Evolutionary conservation across 2,797 vertebrate species (phyloP), one percentile per base, ranked within the genome.

Genomic region (Liparis tanakae): DNA sequence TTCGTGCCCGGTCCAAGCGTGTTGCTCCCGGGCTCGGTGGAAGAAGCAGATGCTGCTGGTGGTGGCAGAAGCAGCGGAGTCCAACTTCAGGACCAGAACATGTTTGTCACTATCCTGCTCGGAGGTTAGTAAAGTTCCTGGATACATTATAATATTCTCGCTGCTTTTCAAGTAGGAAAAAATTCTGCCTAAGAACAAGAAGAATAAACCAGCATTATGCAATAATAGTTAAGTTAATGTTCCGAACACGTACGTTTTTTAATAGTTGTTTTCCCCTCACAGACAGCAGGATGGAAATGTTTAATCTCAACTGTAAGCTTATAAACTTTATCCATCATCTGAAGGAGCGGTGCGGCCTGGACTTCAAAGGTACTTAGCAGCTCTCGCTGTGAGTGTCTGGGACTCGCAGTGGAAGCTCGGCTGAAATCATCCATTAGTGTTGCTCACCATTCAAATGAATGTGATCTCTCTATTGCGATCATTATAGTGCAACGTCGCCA

Each of bases 281-380:
- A 94, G 93, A 94, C 3, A 67, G 56, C 82, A 87, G 64, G 80
- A 85, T 74, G 70, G 90, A 93, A 70, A 74, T 94, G 66, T 82
- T 94, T 12, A 95, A 94, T 82, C 81, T 92, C 53, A 92, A 94
- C 81, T 94, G 94, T 76, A 91, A 85, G 48, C 80, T 94, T 75
- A 84, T 93, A 12, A 83, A 93, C 87, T 94, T 94, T 66, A 83
- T 94, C 58, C 80, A 89, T 44, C 87, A 83, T 71, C 64, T 94
- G 37, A 95, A 93, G 84, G 77, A 91, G 57, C 84, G 41, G 56
- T 92, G 92, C 13, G 76, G 86, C 8, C 77, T 94, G 79, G 90
- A 93, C 34, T 67, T 68, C 1, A 81, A 82, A 88, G 93, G 94
- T 93, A 84, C 15, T 7, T 3, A 25, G 17, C 14, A 58, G 44